Evolutionary conservation across 1,140 invertebrate species (phyloP).

Genomic region (Phthorimaea operculella): DNA sequence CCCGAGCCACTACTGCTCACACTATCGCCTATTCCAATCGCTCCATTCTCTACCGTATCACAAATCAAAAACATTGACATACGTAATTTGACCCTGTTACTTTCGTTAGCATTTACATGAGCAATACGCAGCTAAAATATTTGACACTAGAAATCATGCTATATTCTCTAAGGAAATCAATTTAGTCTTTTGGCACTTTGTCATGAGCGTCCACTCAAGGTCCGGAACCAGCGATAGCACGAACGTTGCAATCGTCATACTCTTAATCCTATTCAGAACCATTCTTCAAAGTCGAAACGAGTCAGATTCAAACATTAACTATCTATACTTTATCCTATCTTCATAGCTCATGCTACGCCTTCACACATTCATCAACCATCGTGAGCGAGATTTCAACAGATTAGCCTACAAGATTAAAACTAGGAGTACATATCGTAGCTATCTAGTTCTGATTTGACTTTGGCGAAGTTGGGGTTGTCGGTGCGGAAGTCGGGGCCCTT

Average conservation of each 20-base stretch:
- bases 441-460: constrained; percentile 49
- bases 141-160: no score
- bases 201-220: background rate
- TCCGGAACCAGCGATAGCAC: background rate
- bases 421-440: constrained; percentile 41
- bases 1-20: no score
- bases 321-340: background rate
- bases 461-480: constrained; percentile 74
- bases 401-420: constrained; percentile 25
- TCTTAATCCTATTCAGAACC: background rate
- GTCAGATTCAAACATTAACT: constrained; percentile 4
- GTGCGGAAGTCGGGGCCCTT: constrained; percentile 81
- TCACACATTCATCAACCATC: background rate
- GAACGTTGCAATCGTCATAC: background rate
- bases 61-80: no score
- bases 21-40: no score
- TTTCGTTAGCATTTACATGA: no score
- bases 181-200: background rate
- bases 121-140: no score
- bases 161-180: background rate
- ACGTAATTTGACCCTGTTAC: no score
- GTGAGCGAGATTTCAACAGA: constrained; percentile 13
- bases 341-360: background rate
- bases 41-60: no score
- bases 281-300: background rate